Evolutionary conservation across 2,113 vertebrate genomes (phyloP).

Genomic region (Azemiops feae): DNA sequence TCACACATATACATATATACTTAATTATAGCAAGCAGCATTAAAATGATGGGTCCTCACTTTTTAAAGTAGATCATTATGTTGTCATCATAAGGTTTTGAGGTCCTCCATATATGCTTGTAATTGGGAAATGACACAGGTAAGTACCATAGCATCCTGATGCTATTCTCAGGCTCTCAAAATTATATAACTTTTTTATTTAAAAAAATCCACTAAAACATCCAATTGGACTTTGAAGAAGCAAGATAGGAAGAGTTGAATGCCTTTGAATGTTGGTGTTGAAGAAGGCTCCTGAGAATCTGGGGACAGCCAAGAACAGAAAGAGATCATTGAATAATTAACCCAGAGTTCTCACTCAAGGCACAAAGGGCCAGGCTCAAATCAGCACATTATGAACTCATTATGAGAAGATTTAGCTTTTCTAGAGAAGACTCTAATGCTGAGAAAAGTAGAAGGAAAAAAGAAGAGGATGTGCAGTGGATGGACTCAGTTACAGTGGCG

Average conservation of each 20-base stretch:
- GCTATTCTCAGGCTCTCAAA: not conserved
- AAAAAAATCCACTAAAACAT: not conserved
- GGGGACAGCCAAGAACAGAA: not conserved
- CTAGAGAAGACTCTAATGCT: not conserved
- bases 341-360: not conserved
- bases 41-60: not conserved
- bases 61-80: not conserved
- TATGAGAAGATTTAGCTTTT: not conserved
- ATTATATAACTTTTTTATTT: not conserved
- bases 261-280: not conserved
- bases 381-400: not conserved
- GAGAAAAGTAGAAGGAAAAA: not conserved
- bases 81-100: not conserved
- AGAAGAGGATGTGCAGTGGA: not conserved
- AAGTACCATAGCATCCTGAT: not conserved
- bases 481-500: not conserved
- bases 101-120: not conserved
- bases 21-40: not conserved
- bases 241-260: not conserved
- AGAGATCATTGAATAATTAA: not conserved
- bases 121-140: not conserved
- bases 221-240: not conserved
- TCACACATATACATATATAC: not conserved
- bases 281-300: not conserved
- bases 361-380: not conserved